phyloP scores from a whole-genome alignment of 2,113 vertebrate genomes.

The Macheiramphus alcinus region DNA sequence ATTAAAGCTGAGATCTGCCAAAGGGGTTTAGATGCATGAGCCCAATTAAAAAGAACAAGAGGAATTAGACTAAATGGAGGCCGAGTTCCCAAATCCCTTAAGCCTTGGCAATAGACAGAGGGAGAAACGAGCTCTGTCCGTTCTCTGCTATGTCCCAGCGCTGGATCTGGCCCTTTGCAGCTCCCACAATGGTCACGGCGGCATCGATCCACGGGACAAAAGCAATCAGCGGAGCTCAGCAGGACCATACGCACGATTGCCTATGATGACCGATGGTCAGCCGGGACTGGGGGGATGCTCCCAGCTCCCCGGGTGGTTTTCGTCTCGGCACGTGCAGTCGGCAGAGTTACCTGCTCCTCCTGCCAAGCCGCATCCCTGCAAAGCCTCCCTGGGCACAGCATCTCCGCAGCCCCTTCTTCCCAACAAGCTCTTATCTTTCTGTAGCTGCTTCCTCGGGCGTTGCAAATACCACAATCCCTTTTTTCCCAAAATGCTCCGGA shows the following conservation, averaged over 20 bases:
- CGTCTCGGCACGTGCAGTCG: fast-evolving
- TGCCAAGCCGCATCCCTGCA: background rate
- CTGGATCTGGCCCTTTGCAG: background rate
- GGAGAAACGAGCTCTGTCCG: fast-evolving
- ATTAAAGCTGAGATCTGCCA: background rate
- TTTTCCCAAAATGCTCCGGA: background rate
- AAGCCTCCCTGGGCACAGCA: background rate
- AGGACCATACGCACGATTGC: fast-evolving
- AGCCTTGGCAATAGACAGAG: background rate
- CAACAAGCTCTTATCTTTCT: background rate
- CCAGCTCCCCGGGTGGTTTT: background rate
- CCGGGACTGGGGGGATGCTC: fast-evolving
- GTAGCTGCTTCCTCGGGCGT: background rate
- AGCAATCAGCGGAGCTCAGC: background rate
- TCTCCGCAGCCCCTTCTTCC: background rate
- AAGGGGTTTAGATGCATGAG: background rate
- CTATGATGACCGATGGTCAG: fast-evolving
- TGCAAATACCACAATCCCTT: background rate
- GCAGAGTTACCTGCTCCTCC: background rate
- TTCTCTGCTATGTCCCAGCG: fast-evolving
- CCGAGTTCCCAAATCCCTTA: background rate
- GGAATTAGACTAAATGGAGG: background rate
- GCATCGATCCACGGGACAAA: background rate
- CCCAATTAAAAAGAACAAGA: constrained; percentile 11
- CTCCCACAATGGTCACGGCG: fast-evolving